These are phyloP conservation scores for Cynopterus sphinx DNA, from an alignment of 2,797 vertebrate genomes.

Conservation along the genomic window DNA sequence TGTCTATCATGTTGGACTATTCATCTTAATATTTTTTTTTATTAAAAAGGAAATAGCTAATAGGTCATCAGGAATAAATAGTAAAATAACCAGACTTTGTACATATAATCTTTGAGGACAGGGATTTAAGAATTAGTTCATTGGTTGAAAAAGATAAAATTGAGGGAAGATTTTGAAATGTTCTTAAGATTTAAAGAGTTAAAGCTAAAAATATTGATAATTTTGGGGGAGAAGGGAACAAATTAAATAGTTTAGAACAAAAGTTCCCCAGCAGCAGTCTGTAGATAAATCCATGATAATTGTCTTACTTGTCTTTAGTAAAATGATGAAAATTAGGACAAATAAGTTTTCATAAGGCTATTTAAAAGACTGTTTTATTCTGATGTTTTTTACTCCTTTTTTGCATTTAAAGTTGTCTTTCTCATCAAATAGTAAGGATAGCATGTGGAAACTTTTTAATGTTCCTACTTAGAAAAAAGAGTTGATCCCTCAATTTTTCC, in stretches of 20 bases:
- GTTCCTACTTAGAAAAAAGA: background rate
- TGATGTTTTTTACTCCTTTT: background rate
- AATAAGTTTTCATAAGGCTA: background rate
- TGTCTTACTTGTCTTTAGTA: background rate
- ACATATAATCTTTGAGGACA: background rate
- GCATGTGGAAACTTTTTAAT: background rate
- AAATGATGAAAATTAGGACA: background rate
- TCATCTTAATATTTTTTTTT: background rate
- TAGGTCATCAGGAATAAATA: background rate
- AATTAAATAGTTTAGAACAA: background rate
- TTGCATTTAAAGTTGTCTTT: background rate
- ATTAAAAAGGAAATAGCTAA: background rate
- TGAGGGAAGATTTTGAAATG: background rate
- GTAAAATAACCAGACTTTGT: background rate
- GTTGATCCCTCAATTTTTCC: background rate
- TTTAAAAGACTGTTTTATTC: background rate
- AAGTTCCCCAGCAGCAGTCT: background rate
- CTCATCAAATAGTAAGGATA: background rate
- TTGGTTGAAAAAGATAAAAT: background rate
- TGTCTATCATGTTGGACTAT: background rate
- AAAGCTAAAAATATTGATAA: background rate
- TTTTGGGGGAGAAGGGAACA: background rate
- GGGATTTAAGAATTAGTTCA: background rate
- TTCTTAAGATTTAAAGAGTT: slow-evolving; percentile 30
- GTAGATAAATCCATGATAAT: background rate